These are phyloP conservation scores for Muscina levida DNA, from an alignment of 2,888 invertebrate genomes.

Conservation along the genomic window DNA sequence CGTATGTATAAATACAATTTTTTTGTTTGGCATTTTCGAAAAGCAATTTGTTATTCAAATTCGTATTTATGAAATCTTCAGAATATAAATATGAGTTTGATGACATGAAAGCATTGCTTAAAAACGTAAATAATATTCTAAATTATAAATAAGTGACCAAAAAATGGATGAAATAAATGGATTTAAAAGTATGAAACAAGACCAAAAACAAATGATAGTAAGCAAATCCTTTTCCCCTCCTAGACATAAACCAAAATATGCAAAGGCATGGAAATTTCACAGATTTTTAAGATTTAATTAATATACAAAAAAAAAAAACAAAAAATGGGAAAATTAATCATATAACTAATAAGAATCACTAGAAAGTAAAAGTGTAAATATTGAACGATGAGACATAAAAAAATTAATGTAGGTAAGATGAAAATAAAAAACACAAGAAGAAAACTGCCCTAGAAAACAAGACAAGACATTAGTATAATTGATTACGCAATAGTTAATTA, in stretches of 20 bases:
- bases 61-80: slow-evolving; percentile 25
- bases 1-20: slow-evolving; percentile 39
- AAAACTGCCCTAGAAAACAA: slow-evolving; percentile 22
- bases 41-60: slow-evolving; percentile 60
- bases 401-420: not conserved
- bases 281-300: slow-evolving; percentile 21
- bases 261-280: slow-evolving; percentile 11
- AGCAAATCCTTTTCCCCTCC: not conserved
- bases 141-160: slow-evolving; percentile 64
- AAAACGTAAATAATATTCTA: slow-evolving; percentile 66
- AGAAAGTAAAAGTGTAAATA: slow-evolving; percentile 13
- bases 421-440: slow-evolving; percentile 2
- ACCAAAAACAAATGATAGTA: slow-evolving; percentile 24
- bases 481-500: slow-evolving; percentile 6
- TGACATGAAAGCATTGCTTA: slow-evolving; percentile 52
- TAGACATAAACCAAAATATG: not conserved
- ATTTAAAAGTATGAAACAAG: slow-evolving; percentile 21
- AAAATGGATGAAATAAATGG: slow-evolving; percentile 29
- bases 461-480: slow-evolving; percentile 20
- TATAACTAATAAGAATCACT: not conserved
- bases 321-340: too few species aligned
- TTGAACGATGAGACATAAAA: not conserved
- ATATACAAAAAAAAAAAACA: not conserved
- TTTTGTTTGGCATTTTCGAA: slow-evolving; percentile 60
- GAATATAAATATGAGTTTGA: slow-evolving; percentile 41